These are phyloP conservation scores for Proteles cristata DNA, from an alignment of 2,113 vertebrate species.

Conservation along the genomic window DNA sequence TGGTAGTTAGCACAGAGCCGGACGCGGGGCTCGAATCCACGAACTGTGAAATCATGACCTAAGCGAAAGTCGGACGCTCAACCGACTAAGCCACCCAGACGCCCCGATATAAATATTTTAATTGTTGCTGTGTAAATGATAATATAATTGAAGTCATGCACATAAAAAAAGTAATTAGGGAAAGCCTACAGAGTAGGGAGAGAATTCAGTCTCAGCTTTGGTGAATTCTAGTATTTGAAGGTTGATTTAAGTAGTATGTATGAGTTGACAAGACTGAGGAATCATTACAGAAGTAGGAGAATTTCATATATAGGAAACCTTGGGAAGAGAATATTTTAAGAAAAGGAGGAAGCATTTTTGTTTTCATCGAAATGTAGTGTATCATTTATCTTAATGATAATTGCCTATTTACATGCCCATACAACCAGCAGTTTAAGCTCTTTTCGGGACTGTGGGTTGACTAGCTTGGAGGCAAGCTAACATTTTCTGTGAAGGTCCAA, in stretches of 20 bases:
- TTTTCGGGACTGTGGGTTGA: not conserved
- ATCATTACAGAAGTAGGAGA: not conserved
- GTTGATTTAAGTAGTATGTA: not conserved
- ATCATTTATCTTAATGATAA: conserved; percentile 28
- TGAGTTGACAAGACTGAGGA: conserved; percentile 4
- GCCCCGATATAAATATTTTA: not conserved
- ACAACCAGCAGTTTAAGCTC: not conserved
- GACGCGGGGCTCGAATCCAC: no score
- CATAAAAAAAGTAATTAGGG: not conserved
- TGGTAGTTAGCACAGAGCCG: no score
- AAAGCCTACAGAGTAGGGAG: conserved; percentile 4
- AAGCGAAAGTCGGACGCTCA: no score
- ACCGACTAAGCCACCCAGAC: no score
- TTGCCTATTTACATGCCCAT: not conserved
- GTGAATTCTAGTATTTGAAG: not conserved
- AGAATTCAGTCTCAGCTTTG: not conserved
- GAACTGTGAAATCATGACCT: no score
- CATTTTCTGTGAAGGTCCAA: conserved; percentile 1
- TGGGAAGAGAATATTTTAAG: conserved; percentile 8
- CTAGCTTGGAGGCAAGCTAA: not conserved
- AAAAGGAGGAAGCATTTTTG: conserved; percentile 24
- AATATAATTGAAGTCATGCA: not conserved
- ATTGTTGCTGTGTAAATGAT: conserved; percentile 3
- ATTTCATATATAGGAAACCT: not conserved
- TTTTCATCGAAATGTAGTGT: not conserved